phyloP scores from a whole-genome alignment of 2,888 invertebrate genomes.

The Athalia rosae region DNA sequence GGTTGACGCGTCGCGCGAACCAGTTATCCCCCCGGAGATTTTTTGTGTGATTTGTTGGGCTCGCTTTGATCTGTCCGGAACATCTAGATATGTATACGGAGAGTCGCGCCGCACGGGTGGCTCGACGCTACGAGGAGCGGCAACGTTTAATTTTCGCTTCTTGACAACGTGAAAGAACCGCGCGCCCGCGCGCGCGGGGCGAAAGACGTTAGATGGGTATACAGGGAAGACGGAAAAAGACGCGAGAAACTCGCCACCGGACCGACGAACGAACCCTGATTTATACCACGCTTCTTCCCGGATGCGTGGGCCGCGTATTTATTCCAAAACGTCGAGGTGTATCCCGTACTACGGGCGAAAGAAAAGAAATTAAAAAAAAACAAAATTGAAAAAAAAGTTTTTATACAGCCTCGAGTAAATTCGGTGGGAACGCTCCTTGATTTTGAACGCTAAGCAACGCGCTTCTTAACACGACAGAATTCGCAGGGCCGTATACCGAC shows the following conservation, averaged over 20 bases:
- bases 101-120: too few species aligned
- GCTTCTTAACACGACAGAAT: too few species aligned
- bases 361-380: too few species aligned
- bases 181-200: not conserved
- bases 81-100: too few species aligned
- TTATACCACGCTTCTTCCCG: slow-evolving; percentile 25
- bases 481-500: slow-evolving; percentile 3
- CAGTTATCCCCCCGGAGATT: too few species aligned
- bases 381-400: too few species aligned
- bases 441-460: too few species aligned
- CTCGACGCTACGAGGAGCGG: slow-evolving; percentile 49
- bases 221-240: too few species aligned
- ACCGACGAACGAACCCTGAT: not conserved
- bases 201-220: not conserved
- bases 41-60: slow-evolving; percentile 13
- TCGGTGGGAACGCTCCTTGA: too few species aligned
- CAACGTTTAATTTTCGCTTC: not conserved
- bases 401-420: too few species aligned
- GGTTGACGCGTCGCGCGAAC: slow-evolving; percentile 56
- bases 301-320: slow-evolving; percentile 43
- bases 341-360: not conserved
- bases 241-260: not conserved
- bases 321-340: slow-evolving; percentile 40
- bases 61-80: slow-evolving; percentile 64
- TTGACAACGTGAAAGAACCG: slow-evolving; percentile 10